Evolutionary conservation across 2,888 invertebrate species (phyloP).

Genomic region (Branchipolynoe longqiensis): DNA sequence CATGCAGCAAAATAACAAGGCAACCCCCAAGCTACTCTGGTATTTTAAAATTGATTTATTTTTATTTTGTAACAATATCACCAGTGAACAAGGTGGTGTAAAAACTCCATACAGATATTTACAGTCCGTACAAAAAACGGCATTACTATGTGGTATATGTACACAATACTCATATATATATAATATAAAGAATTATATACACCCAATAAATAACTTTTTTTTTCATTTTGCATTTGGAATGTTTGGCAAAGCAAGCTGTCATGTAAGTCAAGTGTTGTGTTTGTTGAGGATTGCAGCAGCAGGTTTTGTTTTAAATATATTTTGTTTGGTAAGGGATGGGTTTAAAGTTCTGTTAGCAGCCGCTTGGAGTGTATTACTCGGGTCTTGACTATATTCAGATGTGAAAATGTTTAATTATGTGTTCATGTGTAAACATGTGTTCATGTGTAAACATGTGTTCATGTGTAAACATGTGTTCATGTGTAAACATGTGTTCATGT

Average conservation of each 20-base stretch:
- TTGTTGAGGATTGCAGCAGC: slow-evolving; percentile 17
- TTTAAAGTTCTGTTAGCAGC: no score
- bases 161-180: not conserved
- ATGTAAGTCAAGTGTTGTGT: slow-evolving; percentile 38
- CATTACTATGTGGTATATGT: not conserved
- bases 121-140: slow-evolving; percentile 29
- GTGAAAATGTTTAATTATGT: not conserved
- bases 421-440: not conserved
- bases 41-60: no score
- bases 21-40: no score
- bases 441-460: no score
- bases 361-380: slow-evolving; percentile 30
- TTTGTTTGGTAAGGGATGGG: no score
- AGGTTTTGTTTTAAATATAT: no score
- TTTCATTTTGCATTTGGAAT: slow-evolving; percentile 1
- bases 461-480: no score
- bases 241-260: not conserved
- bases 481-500: not conserved
- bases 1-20: no score
- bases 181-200: slow-evolving; percentile 27
- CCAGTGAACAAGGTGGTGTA: slow-evolving; percentile 13
- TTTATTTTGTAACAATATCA: slow-evolving; percentile 39
- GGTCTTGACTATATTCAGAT: not conserved
- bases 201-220: slow-evolving; percentile 37
- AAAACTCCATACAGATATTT: slow-evolving; percentile 32